phyloP scores from a whole-genome alignment of 2,888 invertebrate species.

The Sesia apiformis region DNA sequence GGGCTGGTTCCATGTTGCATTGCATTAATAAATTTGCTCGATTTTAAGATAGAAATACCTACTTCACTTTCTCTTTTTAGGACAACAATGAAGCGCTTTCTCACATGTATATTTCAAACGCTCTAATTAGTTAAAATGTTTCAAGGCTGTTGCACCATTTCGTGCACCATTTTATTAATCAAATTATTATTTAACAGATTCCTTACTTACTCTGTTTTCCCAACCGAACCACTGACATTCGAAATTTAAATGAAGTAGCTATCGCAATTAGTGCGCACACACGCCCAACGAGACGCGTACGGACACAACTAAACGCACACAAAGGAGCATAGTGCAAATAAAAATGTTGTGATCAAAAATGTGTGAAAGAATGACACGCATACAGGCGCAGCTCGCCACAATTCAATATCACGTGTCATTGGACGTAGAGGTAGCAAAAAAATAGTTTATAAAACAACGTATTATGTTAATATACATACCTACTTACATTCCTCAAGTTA shows the following conservation, averaged over 20 bases:
- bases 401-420: conserved; percentile 71
- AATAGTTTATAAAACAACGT: too few species aligned
- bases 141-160: too few species aligned
- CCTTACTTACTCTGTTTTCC: conserved; percentile 35
- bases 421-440: conserved; percentile 46
- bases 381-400: conserved; percentile 43
- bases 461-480: too few species aligned
- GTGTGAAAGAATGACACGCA: conserved; percentile 64
- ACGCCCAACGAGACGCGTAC: conserved; percentile 14
- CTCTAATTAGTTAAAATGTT: too few species aligned
- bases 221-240: conserved; percentile 49
- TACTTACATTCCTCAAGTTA: too few species aligned
- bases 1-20: too few species aligned
- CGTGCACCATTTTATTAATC: neutral
- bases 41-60: too few species aligned
- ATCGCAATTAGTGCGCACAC: conserved; percentile 66
- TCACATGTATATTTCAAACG: too few species aligned
- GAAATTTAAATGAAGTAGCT: conserved; percentile 75
- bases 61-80: too few species aligned
- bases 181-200: conserved; percentile 17
- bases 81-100: too few species aligned
- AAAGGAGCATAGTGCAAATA: conserved; percentile 42
- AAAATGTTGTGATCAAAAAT: conserved; percentile 68
- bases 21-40: too few species aligned
- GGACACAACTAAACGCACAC: conserved; percentile 47